Conservation (phyloP, 2,888 invertebrate species). For the Nemotelus pantherinus region DNA sequence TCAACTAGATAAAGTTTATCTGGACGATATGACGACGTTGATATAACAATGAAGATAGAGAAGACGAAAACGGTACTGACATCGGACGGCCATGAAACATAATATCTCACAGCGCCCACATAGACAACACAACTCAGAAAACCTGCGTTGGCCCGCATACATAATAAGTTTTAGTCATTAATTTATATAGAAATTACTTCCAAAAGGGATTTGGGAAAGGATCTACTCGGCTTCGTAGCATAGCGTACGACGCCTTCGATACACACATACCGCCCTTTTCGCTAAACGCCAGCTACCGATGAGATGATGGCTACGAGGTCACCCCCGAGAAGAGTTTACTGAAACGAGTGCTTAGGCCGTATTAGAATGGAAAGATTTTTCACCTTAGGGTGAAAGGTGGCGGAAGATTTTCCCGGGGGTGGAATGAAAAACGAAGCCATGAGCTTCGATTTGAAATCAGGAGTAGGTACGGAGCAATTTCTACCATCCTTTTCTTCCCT, state of each 20-base stretch:
- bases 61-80: neutral
- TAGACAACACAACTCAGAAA: constrained; percentile 37
- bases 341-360: constrained; percentile 13
- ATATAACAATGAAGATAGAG: constrained; percentile 6
- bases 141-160: constrained; percentile 50
- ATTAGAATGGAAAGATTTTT: constrained; percentile 5
- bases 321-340: constrained; percentile 14
- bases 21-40: constrained; percentile 41
- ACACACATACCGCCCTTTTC: constrained; percentile 24
- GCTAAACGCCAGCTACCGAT: constrained; percentile 44
- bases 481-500: neutral
- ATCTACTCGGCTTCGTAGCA: constrained; percentile 30
- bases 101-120: constrained; percentile 33
- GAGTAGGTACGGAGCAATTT: constrained; percentile 33
- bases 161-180: constrained; percentile 53
- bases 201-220: constrained; percentile 48
- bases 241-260: constrained; percentile 25
- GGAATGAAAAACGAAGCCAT: neutral
- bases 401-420: neutral
- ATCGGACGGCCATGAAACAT: neutral
- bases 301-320: constrained; percentile 42
- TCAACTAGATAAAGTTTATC: constrained; percentile 50
- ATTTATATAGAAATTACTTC: constrained; percentile 51
- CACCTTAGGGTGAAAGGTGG: constrained; percentile 17
- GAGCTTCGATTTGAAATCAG: constrained; percentile 42